Percentiles rank a stretch among this genome's conserved stretches.
These are phyloP conservation scores for Crossocerus cetratus DNA, from an alignment of 2,888 invertebrate genomes.

Conservation along the genomic window DNA sequence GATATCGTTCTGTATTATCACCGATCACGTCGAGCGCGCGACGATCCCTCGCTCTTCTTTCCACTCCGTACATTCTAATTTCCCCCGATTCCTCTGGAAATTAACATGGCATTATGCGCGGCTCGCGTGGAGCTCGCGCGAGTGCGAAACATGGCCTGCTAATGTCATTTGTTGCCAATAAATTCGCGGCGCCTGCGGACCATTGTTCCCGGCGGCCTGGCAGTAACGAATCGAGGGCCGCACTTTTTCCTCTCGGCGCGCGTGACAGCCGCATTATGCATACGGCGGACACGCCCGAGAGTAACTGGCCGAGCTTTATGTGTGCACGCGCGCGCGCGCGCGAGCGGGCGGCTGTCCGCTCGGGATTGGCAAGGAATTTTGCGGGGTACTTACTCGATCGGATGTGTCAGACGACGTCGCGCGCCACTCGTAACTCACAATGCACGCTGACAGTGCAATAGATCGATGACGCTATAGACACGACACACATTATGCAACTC, in stretches of 20 bases:
- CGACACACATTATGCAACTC: background rate
- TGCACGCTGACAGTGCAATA: background rate
- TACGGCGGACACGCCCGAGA: background rate
- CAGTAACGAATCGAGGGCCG: background rate
- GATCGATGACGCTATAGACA: background rate
- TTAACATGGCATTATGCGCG: constrained; percentile 13
- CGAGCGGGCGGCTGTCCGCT: too few relatives aligned
- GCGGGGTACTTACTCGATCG: background rate
- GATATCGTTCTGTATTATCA: constrained; percentile 60
- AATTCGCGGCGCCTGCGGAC: background rate
- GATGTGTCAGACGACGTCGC: background rate
- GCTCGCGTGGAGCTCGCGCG: background rate
- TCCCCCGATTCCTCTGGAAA: constrained; percentile 35
- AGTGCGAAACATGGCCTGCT: background rate
- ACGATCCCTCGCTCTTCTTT: constrained; percentile 10
- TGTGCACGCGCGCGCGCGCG: background rate
- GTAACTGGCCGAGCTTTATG: background rate
- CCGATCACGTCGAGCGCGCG: constrained; percentile 38
- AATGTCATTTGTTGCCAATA: constrained; percentile 4
- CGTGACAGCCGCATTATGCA: background rate
- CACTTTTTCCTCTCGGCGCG: background rate
- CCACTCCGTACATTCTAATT: constrained; percentile 51
- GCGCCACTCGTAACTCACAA: background rate
- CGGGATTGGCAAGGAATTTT: background rate
- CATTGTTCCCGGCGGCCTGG: background rate